Conservation (phyloP, 2,888 invertebrate genomes). For the Strigamia maritima region DNA sequence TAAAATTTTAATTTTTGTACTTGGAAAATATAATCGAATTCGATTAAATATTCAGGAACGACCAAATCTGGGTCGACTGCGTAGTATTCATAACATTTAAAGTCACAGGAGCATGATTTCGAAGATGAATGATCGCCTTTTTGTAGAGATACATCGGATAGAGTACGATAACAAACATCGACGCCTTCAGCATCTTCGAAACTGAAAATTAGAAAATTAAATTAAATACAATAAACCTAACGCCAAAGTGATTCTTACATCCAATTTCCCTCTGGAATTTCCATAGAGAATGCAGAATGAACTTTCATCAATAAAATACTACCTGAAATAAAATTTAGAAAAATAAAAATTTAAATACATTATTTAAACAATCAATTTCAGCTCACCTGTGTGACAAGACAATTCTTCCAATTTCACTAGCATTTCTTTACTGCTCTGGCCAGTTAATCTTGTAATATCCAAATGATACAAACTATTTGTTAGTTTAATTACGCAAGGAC, state of each 20-base stretch:
- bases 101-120: constrained; percentile 24
- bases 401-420: not conserved
- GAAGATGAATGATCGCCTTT: not conserved
- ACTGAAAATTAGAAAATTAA: not conserved
- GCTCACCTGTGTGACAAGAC: not conserved
- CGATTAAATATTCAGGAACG: constrained; percentile 35
- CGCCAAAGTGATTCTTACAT: not conserved
- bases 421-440: not conserved
- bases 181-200: not conserved
- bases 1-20: not conserved
- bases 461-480: constrained; percentile 24
- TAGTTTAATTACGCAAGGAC: not conserved
- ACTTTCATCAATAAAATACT: constrained; percentile 15
- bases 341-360: not conserved
- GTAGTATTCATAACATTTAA: constrained; percentile 35
- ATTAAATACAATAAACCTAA: not conserved
- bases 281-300: not conserved
- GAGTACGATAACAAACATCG: not conserved
- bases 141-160: not conserved
- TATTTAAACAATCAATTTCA: not conserved
- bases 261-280: not conserved
- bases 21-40: constrained; percentile 36
- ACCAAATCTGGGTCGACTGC: not conserved
- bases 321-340: not conserved
- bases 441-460: not conserved